These are phyloP conservation scores for Orchesellides sinensis DNA, from an alignment of 2,888 invertebrate genomes.

Conservation along the genomic window DNA sequence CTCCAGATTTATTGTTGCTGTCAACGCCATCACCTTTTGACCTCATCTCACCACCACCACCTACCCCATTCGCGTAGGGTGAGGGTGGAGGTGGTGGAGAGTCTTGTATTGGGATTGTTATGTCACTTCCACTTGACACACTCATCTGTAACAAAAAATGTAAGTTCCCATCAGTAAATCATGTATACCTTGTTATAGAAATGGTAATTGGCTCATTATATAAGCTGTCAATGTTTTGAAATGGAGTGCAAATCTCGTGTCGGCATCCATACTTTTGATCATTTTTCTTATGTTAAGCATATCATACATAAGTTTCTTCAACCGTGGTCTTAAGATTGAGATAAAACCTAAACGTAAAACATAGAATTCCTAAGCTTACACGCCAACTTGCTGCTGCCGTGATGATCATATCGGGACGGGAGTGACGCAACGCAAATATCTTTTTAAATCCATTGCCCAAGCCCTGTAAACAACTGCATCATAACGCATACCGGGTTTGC, in stretches of 20 bases:
- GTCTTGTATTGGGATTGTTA: conserved; percentile 74
- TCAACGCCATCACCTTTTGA: conserved; percentile 9
- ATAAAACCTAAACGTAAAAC: not conserved
- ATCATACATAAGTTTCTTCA: not conserved
- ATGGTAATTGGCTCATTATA: too few species aligned
- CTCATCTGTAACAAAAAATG: conserved; percentile 68
- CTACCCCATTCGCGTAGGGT: conserved; percentile 65
- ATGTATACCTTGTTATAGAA: too few species aligned
- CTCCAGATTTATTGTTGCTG: not conserved
- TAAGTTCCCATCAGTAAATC: too few species aligned
- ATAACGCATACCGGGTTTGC: conserved; percentile 17
- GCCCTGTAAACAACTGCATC: not conserved
- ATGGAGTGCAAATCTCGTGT: too few species aligned
- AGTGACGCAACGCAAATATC: too few species aligned
- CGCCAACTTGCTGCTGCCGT: not conserved
- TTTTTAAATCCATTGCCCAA: not conserved
- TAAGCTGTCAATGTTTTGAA: too few species aligned
- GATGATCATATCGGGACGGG: too few species aligned
- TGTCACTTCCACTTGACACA: conserved; percentile 73
- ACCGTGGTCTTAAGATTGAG: not conserved
- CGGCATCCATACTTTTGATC: too few species aligned
- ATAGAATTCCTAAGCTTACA: not conserved
- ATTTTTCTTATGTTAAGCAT: not conserved
- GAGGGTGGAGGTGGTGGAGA: conserved; percentile 73
- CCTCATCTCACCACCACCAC: not conserved